A percentile compares a stretch with the other conserved stretches of the same genome.
These are phyloP conservation scores for Megalonaias nervosa DNA, from an alignment of 1,140 invertebrate genomes.

Conservation along the genomic window DNA sequence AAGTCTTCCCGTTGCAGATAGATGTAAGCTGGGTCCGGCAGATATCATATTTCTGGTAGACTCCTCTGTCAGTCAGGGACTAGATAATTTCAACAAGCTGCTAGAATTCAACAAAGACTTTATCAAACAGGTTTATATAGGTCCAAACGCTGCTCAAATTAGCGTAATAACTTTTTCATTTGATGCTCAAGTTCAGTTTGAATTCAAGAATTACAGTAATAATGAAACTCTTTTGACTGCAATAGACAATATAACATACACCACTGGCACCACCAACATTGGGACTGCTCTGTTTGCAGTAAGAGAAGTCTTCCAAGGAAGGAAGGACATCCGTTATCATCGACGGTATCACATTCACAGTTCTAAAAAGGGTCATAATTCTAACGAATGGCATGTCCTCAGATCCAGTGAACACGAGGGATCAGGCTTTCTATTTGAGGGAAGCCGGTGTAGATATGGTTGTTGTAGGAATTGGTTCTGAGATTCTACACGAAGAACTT, in stretches of 20 bases:
- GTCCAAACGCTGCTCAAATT: slow-evolving; percentile 13
- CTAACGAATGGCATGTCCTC: slow-evolving; percentile 32
- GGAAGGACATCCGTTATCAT: neutral
- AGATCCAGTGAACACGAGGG: slow-evolving; percentile 1
- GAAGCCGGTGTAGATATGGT: neutral
- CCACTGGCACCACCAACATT: slow-evolving; percentile 8
- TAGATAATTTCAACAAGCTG: slow-evolving; percentile 14
- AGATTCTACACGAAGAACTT: too few species aligned
- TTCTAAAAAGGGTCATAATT: slow-evolving; percentile 1
- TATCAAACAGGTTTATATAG: slow-evolving; percentile 11
- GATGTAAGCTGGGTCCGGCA: slow-evolving; percentile 13
- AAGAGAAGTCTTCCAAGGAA: neutral
- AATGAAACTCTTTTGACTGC: slow-evolving; percentile 7
- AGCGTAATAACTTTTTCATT: slow-evolving; percentile 20
- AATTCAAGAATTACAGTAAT: slow-evolving; percentile 15
- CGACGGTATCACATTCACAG: neutral
- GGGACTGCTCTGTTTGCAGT: slow-evolving; percentile 5
- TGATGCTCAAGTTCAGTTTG: slow-evolving; percentile 20
- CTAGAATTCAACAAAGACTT: slow-evolving; percentile 21
- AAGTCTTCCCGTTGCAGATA: neutral
- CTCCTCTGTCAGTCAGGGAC: slow-evolving; percentile 19
- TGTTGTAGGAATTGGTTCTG: neutral
- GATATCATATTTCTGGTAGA: slow-evolving; percentile 26
- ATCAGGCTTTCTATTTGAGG: slow-evolving; percentile 1
- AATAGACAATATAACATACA: slow-evolving; percentile 22